Conservation (phyloP, 2,113 vertebrate species). For the Pedionomus torquatus region DNA sequence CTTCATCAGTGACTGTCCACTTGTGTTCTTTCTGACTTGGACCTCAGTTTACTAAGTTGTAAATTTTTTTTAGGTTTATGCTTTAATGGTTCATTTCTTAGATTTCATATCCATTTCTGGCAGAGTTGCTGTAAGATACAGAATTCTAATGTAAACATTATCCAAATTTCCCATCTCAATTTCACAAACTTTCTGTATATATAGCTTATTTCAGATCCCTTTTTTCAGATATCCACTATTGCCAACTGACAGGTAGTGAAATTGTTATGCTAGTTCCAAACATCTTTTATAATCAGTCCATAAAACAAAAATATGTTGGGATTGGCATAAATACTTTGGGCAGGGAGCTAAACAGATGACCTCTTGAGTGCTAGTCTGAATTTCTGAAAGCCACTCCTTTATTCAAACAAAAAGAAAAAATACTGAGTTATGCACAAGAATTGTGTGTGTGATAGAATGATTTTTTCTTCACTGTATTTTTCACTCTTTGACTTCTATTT, state of each 20-base stretch:
- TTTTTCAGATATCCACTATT: not conserved
- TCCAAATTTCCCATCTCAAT: not conserved
- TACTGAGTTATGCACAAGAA: not conserved
- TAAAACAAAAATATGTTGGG: not conserved
- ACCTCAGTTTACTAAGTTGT: not conserved
- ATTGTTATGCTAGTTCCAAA: not conserved
- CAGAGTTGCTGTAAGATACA: not conserved
- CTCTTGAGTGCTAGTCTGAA: not conserved
- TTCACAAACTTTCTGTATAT: not conserved
- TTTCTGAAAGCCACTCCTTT: not conserved
- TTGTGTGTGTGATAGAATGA: fast-evolving
- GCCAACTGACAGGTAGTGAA: not conserved
- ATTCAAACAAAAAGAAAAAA: not conserved
- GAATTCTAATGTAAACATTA: not conserved
- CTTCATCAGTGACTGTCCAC: not conserved
- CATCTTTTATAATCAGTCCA: not conserved
- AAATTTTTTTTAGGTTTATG: not conserved
- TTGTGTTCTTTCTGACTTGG: not conserved
- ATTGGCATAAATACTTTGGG: not conserved
- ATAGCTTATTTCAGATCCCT: not conserved
- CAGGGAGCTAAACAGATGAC: not conserved
- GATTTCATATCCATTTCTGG: not conserved
- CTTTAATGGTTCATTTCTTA: not conserved
- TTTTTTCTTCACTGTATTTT: not conserved
- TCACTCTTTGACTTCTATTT: not conserved